Base-by-base conservation (phyloP, 2,113 vertebrate species). In the Aix galericulata region DNA sequence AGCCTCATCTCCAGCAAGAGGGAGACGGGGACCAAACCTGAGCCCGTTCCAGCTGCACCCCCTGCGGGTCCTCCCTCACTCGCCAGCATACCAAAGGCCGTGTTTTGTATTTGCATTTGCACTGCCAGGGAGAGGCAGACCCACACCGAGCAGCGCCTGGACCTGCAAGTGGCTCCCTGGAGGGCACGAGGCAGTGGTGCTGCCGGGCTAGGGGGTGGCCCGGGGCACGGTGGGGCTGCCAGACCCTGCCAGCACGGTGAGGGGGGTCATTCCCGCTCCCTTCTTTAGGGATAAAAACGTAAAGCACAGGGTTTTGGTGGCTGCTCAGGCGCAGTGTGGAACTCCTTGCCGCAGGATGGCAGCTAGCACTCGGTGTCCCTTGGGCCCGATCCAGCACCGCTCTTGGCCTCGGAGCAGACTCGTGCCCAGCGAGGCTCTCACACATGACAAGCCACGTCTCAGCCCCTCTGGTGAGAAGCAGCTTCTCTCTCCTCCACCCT, bases 71-170 rank as follows among this genome's bases (percentile, higher is more conserved):
- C 59, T 25, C 44, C 34, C 58, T 34, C 16, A 31, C 2, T n/a
- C 6, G 1, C 11, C 55, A 11, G 29, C 2, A 38, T 38, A 36
- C 36, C 36, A 36, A 36, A 36, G 36, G 36, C 36, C 36, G 36
- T 36, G 36, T 36, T 36, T 36, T 36, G 36, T 36, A 36, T 36
- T 36, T 36, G 36, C 36, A 36, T 36, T 36, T 36, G 36, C 36
- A 36, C 36, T 36, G 36, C 66, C 67, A 34, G 63, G 55, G 38
- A 73, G 69, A 42, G 55, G 44, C 62, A 40, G 67, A 23, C 7
- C 8, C 0, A 0, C 29, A 25, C 60, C 1, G 3, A 22, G 63
- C 3, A 25, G 56, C 9, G 56, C 11, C 63, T 21, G 27, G 63
- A 31, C 29, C 40, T 13, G 0, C 48, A 29, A 63, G 7, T 5